Evolutionary conservation across 2,113 vertebrate genomes (phyloP).

Genomic region (Atractosteus spatula): DNA sequence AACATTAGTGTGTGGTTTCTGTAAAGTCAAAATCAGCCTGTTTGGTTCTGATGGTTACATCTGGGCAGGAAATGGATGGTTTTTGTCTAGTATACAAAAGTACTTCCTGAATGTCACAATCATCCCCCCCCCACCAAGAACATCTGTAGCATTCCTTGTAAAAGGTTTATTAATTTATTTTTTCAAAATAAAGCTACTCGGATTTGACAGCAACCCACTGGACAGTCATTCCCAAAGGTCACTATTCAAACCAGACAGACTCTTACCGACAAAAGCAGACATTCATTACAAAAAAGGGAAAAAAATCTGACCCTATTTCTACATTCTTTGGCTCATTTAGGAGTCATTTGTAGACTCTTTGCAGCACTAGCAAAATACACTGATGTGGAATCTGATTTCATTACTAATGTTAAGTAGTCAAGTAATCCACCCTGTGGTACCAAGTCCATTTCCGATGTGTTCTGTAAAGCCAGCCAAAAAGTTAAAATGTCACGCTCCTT

Average conservation of each 20-base stretch:
- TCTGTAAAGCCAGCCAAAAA: neutral
- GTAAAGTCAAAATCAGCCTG: neutral
- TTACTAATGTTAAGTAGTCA: slow-evolving; percentile 9
- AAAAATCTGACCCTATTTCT: slow-evolving; percentile 6
- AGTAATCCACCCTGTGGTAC: neutral
- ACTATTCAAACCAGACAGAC: neutral
- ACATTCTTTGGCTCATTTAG: slow-evolving; percentile 12
- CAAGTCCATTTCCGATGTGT: neutral
- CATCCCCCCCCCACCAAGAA: neutral
- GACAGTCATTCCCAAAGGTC: slow-evolving; percentile 6
- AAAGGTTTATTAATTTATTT: slow-evolving; percentile 12
- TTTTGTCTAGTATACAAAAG: neutral
- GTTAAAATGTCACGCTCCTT: neutral
- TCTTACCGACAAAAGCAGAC: slow-evolving; percentile 4
- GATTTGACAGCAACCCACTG: slow-evolving; percentile 15
- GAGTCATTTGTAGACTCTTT: slow-evolving; percentile 1
- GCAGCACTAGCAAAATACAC: neutral
- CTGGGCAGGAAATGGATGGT: neutral
- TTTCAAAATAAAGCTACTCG: slow-evolving; percentile 2
- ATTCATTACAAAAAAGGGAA: neutral
- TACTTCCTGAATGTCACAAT: slow-evolving; percentile 17
- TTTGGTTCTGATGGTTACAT: neutral
- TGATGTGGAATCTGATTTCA: slow-evolving; percentile 3
- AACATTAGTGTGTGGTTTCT: too few species aligned
- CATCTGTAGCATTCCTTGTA: slow-evolving; percentile 21